Evolutionary conservation across 2,888 invertebrate species (phyloP).

Genomic region (Tetragonisca angustula): DNA sequence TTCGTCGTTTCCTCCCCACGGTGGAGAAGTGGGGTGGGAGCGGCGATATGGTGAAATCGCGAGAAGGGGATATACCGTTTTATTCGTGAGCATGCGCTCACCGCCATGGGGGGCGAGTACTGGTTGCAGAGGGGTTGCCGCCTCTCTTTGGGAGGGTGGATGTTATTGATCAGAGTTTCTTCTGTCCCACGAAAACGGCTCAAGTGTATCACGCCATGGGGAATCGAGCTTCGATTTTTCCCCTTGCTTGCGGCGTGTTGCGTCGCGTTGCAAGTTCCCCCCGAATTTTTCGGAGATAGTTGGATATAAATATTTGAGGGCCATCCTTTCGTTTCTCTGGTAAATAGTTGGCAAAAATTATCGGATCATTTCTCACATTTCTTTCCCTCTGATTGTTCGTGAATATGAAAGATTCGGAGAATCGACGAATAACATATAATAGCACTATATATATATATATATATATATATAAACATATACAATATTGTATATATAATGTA

Average conservation of each 20-base stretch:
- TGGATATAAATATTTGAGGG: not conserved
- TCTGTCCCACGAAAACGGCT: conserved; percentile 60
- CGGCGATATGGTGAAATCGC: conserved; percentile 50
- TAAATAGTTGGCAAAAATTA: too few relatives aligned
- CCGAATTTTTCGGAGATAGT: not conserved
- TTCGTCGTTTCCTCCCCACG: not conserved
- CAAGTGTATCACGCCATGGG: conserved; percentile 59
- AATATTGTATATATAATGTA: too few relatives aligned
- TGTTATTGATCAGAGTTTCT: conserved; percentile 73
- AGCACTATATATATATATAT: too few relatives aligned
- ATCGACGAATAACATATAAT: too few relatives aligned
- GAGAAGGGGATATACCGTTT: conserved; percentile 62
- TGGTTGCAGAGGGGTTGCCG: conserved; percentile 63
- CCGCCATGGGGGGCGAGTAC: conserved; percentile 62
- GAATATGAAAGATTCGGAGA: too few relatives aligned
- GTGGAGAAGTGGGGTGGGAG: conserved; percentile 11
- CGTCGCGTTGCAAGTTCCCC: not conserved
- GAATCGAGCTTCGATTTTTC: conserved; percentile 33
- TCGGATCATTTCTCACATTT: not conserved
- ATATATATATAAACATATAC: too few relatives aligned
- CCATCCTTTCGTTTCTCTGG: not conserved
- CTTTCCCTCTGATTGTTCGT: not conserved
- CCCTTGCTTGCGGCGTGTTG: not conserved
- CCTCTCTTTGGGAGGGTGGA: conserved; percentile 58
- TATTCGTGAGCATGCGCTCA: conserved; percentile 72